Evolutionary conservation across 2,888 invertebrate species (phyloP).

Genomic region (Idaea aversata): DNA sequence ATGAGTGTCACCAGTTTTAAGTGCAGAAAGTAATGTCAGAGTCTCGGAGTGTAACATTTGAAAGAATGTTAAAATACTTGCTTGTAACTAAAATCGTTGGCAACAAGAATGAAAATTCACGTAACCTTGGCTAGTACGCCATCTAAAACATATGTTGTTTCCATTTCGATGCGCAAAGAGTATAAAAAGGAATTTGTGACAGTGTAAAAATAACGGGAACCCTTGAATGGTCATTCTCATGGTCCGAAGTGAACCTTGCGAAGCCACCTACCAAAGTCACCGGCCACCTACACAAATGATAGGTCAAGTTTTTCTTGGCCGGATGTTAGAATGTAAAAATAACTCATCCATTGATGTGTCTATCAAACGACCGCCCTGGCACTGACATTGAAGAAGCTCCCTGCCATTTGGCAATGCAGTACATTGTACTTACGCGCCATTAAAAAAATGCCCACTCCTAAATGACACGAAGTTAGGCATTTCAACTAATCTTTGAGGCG

Average conservation of each 20-base stretch:
- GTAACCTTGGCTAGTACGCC: slow-evolving; percentile 5
- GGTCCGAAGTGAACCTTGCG: slow-evolving; percentile 33
- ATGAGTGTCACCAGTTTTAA: neutral
- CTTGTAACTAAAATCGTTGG: neutral
- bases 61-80: neutral
- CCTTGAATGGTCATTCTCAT: slow-evolving; percentile 28
- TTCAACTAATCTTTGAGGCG: slow-evolving; percentile 25
- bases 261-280: slow-evolving; percentile 35
- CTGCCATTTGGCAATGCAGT: slow-evolving; percentile 58
- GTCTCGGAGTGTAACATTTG: neutral
- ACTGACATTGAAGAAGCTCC: slow-evolving; percentile 68
- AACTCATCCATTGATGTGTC: slow-evolving; percentile 64
- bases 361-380: slow-evolving; percentile 61
- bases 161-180: neutral
- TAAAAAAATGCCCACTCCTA: slow-evolving; percentile 25
- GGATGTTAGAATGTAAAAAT: slow-evolving; percentile 60
- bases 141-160: neutral
- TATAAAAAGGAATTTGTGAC: neutral
- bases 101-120: neutral
- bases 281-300: slow-evolving; percentile 42
- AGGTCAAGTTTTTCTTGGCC: slow-evolving; percentile 66
- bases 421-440: slow-evolving; percentile 22
- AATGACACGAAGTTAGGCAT: slow-evolving; percentile 30
- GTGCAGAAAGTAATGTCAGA: neutral
- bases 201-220: slow-evolving; percentile 10